phyloP scores from a whole-genome alignment of 2,113 vertebrate species.

The Rana temporaria region DNA sequence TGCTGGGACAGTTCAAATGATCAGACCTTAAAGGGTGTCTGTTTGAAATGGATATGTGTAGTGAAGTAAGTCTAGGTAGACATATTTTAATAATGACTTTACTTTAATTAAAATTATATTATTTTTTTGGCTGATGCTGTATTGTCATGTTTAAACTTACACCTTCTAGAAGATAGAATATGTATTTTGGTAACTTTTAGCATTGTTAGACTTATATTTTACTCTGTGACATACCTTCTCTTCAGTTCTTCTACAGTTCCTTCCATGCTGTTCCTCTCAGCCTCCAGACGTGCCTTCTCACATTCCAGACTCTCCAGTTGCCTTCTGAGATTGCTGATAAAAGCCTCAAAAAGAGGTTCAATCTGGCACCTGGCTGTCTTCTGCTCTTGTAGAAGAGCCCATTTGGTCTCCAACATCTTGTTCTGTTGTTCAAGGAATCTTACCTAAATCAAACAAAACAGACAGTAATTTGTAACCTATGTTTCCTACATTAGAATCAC shows the following conservation, averaged over 20 bases:
- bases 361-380: slow-evolving; percentile 74
- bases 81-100: too few species aligned
- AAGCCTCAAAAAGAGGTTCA: slow-evolving; percentile 85
- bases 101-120: too few species aligned
- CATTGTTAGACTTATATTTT: slow-evolving; percentile 31
- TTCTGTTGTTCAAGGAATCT: slow-evolving; percentile 91
- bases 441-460: slow-evolving; percentile 72
- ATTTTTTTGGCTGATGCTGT: not conserved
- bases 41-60: too few species aligned
- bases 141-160: too few species aligned
- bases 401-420: slow-evolving; percentile 89
- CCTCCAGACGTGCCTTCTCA: slow-evolving; percentile 85
- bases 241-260: slow-evolving; percentile 92
- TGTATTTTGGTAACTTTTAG: too few species aligned
- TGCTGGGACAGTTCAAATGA: too few species aligned
- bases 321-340: slow-evolving; percentile 82
- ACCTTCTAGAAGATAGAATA: too few species aligned
- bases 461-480: not conserved
- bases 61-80: too few species aligned
- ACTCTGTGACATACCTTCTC: slow-evolving; percentile 79
- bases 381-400: slow-evolving; percentile 85
- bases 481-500: not conserved
- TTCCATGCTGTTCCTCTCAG: slow-evolving; percentile 88
- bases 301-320: slow-evolving; percentile 82
- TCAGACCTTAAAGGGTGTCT: too few species aligned